Base-by-base conservation (phyloP, 2,113 vertebrate genomes). In the Calyptommatus sinebrachiatus region DNA sequence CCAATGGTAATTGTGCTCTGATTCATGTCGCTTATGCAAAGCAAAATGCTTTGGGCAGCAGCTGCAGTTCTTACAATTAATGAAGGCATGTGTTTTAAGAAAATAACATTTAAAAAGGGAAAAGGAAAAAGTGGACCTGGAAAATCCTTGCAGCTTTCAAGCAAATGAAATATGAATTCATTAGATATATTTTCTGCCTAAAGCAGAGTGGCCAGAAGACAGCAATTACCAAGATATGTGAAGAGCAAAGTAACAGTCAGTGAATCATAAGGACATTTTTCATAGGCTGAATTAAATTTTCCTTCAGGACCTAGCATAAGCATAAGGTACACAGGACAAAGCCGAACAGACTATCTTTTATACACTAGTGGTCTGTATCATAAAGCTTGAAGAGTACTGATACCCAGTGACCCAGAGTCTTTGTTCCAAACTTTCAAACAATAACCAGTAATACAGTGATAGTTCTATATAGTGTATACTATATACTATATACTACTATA, bases 341-440 rank as follows among this genome's bases (percentile, higher is more conserved):
- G 73, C 75, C 80, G 83, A 87, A 77, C 45, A 84, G 76, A 76
- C 1, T 45, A 76, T 79, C 16, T 63, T 86, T 82, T 84, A 18
- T 24, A 65, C 82, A 74, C 57, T 26, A 66, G 72, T 66, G 84
- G 71, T 83, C 76, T 8, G 81, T 85, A 31, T 20, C 1, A 46
- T 85, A 79, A 3, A 7, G 78, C 57, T 70, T 22, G 12, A 63
- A 77, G 70, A 77, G 71, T 83, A n/a, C 35, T 14, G 69, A 77
- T 46, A 48, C 76, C 62, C 35, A 79, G 78, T 50, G 82, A 29
- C 14, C 70, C 61, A 45, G 7, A 48, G 75, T 68, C 7, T n/a
- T 72, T 63, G 4, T 41, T 78, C 45, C n/a, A 73, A 14, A 24
- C 1, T 85, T 77, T 22, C 60, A 2, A 48, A 8, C 16, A 12